These are phyloP conservation scores for Nomada hirtipes DNA, from an alignment of 2,888 invertebrate genomes.

Conservation along the genomic window DNA sequence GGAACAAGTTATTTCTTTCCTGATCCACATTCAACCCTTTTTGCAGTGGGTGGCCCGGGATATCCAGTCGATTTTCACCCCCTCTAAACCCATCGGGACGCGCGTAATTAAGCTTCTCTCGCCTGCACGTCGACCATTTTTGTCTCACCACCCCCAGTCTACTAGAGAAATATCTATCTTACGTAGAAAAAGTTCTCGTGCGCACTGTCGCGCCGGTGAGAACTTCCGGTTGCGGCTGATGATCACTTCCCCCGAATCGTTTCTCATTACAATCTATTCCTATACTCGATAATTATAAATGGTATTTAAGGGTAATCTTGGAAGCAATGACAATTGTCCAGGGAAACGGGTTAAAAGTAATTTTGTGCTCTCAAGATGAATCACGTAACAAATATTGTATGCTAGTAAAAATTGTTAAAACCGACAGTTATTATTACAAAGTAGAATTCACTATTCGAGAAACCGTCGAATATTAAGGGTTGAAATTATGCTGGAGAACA, in stretches of 20 bases:
- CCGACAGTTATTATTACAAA: neutral
- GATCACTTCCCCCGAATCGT: neutral
- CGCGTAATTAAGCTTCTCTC: constrained; percentile 30
- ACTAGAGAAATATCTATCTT: constrained; percentile 74
- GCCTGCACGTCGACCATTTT: neutral
- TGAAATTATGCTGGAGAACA: too few species aligned
- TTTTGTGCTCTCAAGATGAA: too few species aligned
- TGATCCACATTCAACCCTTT: neutral
- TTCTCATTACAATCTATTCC: neutral
- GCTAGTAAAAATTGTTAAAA: too few species aligned
- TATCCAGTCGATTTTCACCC: constrained; percentile 31
- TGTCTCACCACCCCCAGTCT: constrained; percentile 4
- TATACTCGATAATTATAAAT: neutral
- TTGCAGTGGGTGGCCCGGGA: constrained; percentile 61
- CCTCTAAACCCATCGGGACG: constrained; percentile 49
- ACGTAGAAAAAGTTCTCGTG: constrained; percentile 78
- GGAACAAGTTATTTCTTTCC: neutral
- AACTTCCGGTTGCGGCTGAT: constrained; percentile 19
- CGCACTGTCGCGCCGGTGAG: constrained; percentile 53
- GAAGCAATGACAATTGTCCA: too few species aligned
- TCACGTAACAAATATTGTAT: too few species aligned
- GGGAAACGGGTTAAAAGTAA: too few species aligned
- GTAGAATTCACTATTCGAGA: neutral
- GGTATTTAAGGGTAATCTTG: too few species aligned
- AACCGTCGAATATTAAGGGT: too few species aligned